Conservation (phyloP, 2,888 invertebrate genomes). For the Tetragonula carbonaria region DNA sequence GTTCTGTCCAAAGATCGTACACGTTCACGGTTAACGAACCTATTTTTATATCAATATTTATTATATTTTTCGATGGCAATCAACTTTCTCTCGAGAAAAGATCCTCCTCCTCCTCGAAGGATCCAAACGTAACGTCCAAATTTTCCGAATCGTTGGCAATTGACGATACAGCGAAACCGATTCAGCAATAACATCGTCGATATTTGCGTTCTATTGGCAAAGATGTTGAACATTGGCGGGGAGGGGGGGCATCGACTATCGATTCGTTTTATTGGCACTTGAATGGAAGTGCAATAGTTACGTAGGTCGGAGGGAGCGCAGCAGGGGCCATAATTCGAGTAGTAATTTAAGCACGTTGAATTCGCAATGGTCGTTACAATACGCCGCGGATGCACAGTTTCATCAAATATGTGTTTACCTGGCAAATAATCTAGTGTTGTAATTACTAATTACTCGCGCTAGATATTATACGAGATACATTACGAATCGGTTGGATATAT, state of each 20-base stretch:
- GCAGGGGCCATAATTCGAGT: slow-evolving; percentile 47
- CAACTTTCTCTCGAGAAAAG: too few species aligned
- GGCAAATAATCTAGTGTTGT: slow-evolving; percentile 63
- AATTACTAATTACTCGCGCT: slow-evolving; percentile 62
- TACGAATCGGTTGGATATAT: slow-evolving; percentile 33
- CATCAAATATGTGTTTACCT: slow-evolving; percentile 65
- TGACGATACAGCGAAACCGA: background rate
- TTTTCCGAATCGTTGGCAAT: background rate
- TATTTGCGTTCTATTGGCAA: background rate
- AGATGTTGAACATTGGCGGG: background rate
- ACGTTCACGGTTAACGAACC: too few species aligned
- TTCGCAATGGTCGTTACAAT: slow-evolving; percentile 60
- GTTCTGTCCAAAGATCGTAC: too few species aligned
- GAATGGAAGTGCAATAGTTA: slow-evolving; percentile 22
- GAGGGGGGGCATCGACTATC: slow-evolving; percentile 16
- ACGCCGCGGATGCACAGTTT: slow-evolving; percentile 52
- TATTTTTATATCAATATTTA: too few species aligned
- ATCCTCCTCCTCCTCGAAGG: too few species aligned
- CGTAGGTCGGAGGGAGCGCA: background rate
- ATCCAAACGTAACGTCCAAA: background rate
- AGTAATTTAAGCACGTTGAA: slow-evolving; percentile 59
- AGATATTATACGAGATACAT: slow-evolving; percentile 52
- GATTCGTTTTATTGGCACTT: slow-evolving; percentile 22
- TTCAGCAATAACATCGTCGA: background rate
- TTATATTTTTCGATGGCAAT: too few species aligned